A percentile compares a stretch with the other conserved stretches of the same genome.
phyloP scores from a whole-genome alignment of 2,888 invertebrate genomes.

The Lasioglossum lativentre region DNA sequence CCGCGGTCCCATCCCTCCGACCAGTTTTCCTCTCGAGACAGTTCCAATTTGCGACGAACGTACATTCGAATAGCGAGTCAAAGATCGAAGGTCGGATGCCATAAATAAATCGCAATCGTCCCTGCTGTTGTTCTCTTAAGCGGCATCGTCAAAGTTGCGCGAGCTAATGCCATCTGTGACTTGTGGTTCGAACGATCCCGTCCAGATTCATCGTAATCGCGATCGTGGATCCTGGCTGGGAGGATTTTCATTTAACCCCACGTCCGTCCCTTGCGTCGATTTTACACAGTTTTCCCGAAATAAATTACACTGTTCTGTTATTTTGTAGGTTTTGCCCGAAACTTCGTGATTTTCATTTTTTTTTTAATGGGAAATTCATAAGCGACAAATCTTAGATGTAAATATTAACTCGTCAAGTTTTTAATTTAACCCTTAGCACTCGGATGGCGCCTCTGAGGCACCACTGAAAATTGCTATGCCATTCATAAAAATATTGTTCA shows the following conservation, averaged over 20 bases:
- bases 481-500: too few species aligned
- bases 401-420: too few species aligned
- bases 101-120: not conserved
- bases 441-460: too few species aligned
- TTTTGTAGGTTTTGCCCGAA: too few species aligned
- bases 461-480: too few species aligned
- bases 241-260: not conserved
- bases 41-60: not conserved
- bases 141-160: conserved; percentile 53
- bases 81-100: not conserved
- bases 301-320: too few species aligned
- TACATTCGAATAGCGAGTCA: not conserved
- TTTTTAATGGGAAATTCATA: too few species aligned
- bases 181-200: conserved; percentile 66
- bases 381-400: too few species aligned
- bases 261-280: too few species aligned
- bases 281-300: too few species aligned
- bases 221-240: not conserved
- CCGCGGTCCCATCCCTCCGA: not conserved
- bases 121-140: not conserved
- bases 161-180: conserved; percentile 81
- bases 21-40: not conserved
- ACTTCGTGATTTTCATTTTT: too few species aligned
- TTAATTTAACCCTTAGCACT: too few species aligned
- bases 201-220: not conserved